Evolutionary conservation across 1,140 invertebrate species (phyloP).

Genomic region (Metaphire vulgaris): DNA sequence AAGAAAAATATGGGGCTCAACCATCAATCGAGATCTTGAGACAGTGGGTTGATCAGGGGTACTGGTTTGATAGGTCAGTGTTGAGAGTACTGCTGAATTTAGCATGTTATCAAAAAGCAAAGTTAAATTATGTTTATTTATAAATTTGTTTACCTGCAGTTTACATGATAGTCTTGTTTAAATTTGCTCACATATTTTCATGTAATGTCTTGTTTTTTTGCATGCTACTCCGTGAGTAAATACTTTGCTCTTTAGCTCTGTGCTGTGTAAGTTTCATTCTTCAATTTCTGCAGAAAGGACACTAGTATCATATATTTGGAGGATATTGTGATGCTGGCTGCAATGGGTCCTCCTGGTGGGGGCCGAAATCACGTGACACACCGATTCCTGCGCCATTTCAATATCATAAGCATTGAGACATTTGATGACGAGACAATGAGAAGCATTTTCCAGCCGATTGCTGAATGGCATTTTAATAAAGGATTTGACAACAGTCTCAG

Average conservation of each 20-base stretch:
- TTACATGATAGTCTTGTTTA: too few relatives aligned
- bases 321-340: constrained; percentile 48
- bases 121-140: too few relatives aligned
- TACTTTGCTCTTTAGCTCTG: too few relatives aligned
- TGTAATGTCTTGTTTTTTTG: too few relatives aligned
- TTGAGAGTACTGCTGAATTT: too few relatives aligned
- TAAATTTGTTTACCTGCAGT: too few relatives aligned
- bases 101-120: too few relatives aligned
- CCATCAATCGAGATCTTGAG: constrained; percentile 51
- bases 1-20: constrained; percentile 52
- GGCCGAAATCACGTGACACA: constrained; percentile 49
- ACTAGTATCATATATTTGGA: constrained; percentile 44
- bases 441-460: constrained; percentile 50
- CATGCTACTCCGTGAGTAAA: too few relatives aligned
- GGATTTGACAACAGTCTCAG: constrained; percentile 53
- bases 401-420: constrained; percentile 49
- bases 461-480: constrained; percentile 51
- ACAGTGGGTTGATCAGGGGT: constrained; percentile 51
- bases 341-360: constrained; percentile 51
- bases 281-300: constrained; percentile 42
- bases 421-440: constrained; percentile 53
- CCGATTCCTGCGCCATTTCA: constrained; percentile 50
- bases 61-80: constrained; percentile 51
- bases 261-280: neutral
- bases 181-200: too few relatives aligned